These are phyloP conservation scores for Hemicordylus capensis DNA, from an alignment of 2,113 vertebrate species.

Conservation along the genomic window DNA sequence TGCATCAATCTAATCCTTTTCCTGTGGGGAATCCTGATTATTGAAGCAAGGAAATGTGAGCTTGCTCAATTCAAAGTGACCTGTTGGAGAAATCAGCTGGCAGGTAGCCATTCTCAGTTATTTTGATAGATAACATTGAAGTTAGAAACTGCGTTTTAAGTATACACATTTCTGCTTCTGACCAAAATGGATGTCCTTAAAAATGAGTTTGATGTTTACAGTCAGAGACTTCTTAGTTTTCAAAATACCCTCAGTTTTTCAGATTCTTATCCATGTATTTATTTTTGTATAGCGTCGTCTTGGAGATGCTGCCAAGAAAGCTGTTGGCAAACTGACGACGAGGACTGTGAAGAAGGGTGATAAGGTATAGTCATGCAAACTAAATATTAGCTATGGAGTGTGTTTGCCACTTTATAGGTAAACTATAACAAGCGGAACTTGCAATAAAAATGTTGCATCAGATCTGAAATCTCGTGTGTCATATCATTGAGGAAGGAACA, in stretches of 20 bases:
- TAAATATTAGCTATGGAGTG: conserved; percentile 24
- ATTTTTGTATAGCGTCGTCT: conserved; percentile 86
- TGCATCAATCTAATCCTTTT: neutral
- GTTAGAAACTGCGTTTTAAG: neutral
- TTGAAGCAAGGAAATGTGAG: neutral
- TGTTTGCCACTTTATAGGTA: conserved; percentile 4
- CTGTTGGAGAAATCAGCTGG: neutral
- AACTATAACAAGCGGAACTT: too few relatives aligned
- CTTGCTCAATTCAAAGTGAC: neutral
- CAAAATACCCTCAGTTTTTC: conserved; percentile 21
- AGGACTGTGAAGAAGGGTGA: conserved; percentile 97
- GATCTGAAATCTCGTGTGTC: too few relatives aligned
- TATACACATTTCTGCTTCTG: conserved; percentile 14
- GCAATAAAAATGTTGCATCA: too few relatives aligned
- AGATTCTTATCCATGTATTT: conserved; percentile 65
- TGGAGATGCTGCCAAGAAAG: conserved; percentile 96
- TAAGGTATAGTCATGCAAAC: conserved; percentile 82
- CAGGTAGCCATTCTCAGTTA: neutral
- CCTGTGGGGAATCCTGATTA: neutral
- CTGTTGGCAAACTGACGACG: conserved; percentile 93
- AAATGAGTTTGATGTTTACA: neutral
- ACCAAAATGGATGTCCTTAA: neutral
- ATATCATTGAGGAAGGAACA: too few relatives aligned
- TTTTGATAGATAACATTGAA: conserved; percentile 5
- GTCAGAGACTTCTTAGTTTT: conserved; percentile 19